These are phyloP conservation scores for Sceloporus tristichus DNA, from an alignment of 2,113 vertebrate species.

Conservation along the genomic window DNA sequence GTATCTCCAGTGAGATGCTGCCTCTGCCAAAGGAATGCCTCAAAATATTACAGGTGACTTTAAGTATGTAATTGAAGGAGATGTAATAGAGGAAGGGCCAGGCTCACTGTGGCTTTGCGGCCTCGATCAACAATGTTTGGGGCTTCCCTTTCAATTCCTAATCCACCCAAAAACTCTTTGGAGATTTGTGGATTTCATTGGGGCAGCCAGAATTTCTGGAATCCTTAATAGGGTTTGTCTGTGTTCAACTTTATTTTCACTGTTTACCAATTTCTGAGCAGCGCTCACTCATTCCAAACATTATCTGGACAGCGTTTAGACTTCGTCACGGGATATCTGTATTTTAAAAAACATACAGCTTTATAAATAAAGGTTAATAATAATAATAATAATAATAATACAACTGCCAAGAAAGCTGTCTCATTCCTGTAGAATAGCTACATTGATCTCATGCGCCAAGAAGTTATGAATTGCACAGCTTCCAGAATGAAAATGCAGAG, in stretches of 20 bases:
- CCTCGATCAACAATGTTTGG: neutral
- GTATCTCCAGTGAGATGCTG: neutral
- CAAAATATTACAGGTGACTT: slow-evolving; percentile 15
- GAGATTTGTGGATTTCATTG: neutral
- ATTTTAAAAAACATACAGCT: neutral
- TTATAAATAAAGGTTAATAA: too few relatives aligned
- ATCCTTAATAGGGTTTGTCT: neutral
- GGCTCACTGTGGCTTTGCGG: neutral
- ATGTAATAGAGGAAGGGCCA: neutral
- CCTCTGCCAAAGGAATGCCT: neutral
- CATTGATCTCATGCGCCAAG: neutral
- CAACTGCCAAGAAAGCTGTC: neutral
- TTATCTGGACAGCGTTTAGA: neutral
- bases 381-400: too few relatives aligned
- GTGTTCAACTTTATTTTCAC: neutral
- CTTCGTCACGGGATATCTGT: neutral
- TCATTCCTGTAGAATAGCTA: neutral
- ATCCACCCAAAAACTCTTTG: neutral
- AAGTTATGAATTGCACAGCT: neutral
- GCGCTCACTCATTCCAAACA: neutral
- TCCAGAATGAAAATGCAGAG: slow-evolving; percentile 11
- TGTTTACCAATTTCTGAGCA: neutral
- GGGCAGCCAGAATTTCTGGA: neutral
- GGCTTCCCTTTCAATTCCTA: neutral
- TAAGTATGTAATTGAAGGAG: neutral